Percentiles rank a stretch among this genome's conserved stretches.
Conservation (phyloP, 2,888 invertebrate species). For the Odontothrips loti region DNA sequence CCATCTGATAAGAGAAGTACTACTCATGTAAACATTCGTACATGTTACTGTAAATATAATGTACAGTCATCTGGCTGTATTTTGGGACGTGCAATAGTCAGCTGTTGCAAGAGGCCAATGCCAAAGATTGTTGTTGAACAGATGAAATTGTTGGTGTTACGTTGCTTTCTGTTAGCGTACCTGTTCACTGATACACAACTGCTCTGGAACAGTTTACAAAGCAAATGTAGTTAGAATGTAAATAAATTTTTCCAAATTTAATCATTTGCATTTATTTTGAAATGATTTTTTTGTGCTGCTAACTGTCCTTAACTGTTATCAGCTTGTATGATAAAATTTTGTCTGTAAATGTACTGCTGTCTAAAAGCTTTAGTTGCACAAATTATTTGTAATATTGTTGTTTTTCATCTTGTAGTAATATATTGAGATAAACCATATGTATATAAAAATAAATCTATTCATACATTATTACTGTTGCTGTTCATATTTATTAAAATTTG, state of each 20-base stretch:
- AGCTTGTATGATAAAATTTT: not conserved
- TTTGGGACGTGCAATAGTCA: not conserved
- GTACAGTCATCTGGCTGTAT: not conserved
- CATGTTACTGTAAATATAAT: not conserved
- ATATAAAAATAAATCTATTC: conserved; percentile 16
- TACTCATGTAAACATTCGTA: not conserved
- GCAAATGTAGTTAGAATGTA: not conserved
- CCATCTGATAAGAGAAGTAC: not conserved
- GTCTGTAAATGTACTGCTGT: not conserved
- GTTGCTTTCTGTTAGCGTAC: not conserved
- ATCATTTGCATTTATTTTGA: not conserved
- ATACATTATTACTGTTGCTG: not conserved
- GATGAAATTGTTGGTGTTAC: not conserved
- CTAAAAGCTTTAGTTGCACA: conserved; percentile 20
- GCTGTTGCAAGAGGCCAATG: not conserved
- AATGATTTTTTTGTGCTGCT: not conserved
- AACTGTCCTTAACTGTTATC: not conserved
- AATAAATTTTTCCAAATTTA: not conserved
- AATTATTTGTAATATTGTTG: conserved; percentile 25
- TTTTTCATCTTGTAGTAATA: conserved; percentile 1
- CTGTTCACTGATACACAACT: not conserved
- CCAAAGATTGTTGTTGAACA: not conserved
- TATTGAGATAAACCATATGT: not conserved
- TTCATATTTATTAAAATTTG: not conserved
- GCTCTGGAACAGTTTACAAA: not conserved